phyloP scores from a whole-genome alignment of 2,113 vertebrate genomes.

The Carassius gibelio region DNA sequence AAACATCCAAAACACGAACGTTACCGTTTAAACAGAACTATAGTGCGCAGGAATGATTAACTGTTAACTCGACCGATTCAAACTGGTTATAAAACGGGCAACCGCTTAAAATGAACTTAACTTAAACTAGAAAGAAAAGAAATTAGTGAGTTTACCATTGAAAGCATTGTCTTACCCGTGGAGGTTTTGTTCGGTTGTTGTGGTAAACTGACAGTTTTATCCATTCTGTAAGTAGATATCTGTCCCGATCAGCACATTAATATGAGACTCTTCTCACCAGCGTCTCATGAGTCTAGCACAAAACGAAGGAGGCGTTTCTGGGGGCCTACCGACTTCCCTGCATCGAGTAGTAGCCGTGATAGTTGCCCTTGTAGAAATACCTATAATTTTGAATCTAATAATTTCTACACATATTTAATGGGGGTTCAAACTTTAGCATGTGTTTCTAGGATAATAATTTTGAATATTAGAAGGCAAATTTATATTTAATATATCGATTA shows the following conservation, averaged over 20 bases:
- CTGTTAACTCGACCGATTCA: neutral
- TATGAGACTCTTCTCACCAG: neutral
- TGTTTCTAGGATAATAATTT: neutral
- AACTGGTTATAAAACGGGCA: neutral
- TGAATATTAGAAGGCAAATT: neutral
- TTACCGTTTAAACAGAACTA: neutral
- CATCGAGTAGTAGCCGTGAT: fast-evolving
- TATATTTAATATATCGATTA: neutral
- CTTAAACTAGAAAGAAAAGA: too few species aligned
- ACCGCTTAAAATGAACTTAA: neutral
- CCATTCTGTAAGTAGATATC: conserved; percentile 61
- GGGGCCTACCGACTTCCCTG: conserved; percentile 55
- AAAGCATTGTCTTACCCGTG: conserved; percentile 63
- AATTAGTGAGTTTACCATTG: too few species aligned
- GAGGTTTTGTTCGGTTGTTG: conserved; percentile 61
- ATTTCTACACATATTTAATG: neutral
- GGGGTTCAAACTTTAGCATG: neutral
- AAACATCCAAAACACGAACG: neutral
- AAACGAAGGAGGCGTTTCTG: neutral
- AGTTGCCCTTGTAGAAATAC: conserved; percentile 51
- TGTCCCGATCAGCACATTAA: neutral
- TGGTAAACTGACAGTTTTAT: conserved; percentile 68
- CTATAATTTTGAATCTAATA: neutral
- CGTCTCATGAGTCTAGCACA: neutral
- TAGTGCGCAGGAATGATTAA: neutral